Evolutionary conservation across 2,113 vertebrate species (phyloP).

Genomic region (Oophaga pumilio): DNA sequence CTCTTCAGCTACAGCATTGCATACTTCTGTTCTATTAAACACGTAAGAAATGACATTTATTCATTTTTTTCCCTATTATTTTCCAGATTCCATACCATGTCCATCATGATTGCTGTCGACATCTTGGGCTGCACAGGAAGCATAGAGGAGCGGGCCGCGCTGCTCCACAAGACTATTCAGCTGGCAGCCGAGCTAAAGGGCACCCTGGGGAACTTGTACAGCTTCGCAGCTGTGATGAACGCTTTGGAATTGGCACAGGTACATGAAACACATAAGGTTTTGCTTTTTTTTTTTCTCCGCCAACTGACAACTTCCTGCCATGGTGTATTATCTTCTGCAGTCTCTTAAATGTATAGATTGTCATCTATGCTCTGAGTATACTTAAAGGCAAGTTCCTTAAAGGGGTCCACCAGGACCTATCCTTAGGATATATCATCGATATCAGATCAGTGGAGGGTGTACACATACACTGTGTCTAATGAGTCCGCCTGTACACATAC

Average conservation of each 20-base stretch:
- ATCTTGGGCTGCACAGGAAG: slow-evolving; percentile 94
- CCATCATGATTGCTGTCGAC: slow-evolving; percentile 96
- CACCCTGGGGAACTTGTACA: slow-evolving; percentile 97
- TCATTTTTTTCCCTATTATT: not conserved
- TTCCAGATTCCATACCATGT: slow-evolving; percentile 95
- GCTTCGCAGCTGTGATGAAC: slow-evolving; percentile 94
- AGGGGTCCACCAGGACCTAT: too few species aligned
- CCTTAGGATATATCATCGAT: too few species aligned
- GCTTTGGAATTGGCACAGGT: slow-evolving; percentile 96
- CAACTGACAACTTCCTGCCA: not conserved
- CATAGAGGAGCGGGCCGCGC: slow-evolving; percentile 86
- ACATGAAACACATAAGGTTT: slow-evolving; percentile 6
- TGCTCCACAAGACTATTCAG: slow-evolving; percentile 97
- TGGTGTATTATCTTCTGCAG: not conserved
- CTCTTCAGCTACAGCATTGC: too few species aligned
- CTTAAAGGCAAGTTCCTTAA: too few species aligned
- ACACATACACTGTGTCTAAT: too few species aligned
- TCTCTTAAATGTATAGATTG: not conserved
- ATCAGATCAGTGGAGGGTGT: too few species aligned
- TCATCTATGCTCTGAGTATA: not conserved
- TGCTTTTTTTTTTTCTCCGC: not conserved
- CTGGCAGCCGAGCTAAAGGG: slow-evolving; percentile 92
- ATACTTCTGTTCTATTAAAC: not conserved
- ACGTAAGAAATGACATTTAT: not conserved
- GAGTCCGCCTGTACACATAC: too few species aligned